Conservation (phyloP, 2,113 vertebrate species). For the Peromyscus maniculatus region DNA sequence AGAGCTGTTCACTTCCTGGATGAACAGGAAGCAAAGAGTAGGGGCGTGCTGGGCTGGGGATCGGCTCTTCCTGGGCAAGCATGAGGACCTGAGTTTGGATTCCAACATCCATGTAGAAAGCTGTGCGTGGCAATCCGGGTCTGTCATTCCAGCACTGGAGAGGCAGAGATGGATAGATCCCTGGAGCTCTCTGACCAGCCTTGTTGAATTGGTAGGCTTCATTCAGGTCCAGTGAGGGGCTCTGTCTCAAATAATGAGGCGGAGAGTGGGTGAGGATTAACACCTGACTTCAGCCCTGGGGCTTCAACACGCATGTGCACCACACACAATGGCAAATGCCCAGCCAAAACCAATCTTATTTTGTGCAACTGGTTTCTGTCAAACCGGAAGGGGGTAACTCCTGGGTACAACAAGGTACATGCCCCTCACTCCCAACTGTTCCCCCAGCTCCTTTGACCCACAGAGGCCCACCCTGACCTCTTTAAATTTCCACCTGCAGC, state of each 20-base stretch:
- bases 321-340: background rate
- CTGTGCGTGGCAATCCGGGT: background rate
- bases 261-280: background rate
- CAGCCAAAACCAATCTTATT: background rate
- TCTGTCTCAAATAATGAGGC: background rate
- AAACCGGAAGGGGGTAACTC: background rate
- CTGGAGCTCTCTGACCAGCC: background rate
- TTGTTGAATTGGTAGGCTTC: too few relatives aligned
- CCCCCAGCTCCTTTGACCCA: too few relatives aligned
- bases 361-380: background rate
- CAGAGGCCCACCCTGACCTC: background rate
- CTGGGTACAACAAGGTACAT: accelerated
- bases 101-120: background rate
- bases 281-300: background rate
- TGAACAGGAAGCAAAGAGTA: background rate
- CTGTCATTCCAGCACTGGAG: too few relatives aligned
- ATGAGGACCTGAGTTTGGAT: background rate
- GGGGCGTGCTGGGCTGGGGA: background rate
- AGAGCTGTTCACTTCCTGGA: background rate
- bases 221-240: too few relatives aligned
- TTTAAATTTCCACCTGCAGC: background rate
- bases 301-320: too few relatives aligned
- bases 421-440: background rate
- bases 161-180: background rate
- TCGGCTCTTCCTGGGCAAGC: background rate